Evolutionary conservation across 2,113 vertebrate genomes (phyloP), one percentile per base, ranked within the genome.

Genomic region (Pachypanchax playfairii): DNA sequence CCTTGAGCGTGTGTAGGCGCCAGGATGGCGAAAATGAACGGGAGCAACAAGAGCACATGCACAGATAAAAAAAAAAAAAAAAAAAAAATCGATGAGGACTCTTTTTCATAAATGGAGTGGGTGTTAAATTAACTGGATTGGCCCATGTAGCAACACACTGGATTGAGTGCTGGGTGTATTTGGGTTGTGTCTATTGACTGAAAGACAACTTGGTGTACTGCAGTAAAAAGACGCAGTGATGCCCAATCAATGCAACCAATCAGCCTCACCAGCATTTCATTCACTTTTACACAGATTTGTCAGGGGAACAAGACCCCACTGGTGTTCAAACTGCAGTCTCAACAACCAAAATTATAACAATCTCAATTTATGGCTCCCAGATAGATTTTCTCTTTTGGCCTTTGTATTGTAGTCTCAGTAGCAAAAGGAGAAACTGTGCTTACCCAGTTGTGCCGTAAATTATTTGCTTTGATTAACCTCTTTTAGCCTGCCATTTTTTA

Each of bases 101-200:
- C 82, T 88, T 90, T 91, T 91, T 89, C 89, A 90, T 91, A 88
- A 89, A 90, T 88, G 77, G 83, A 90, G 88, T 83, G 88, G 81
- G 84, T 89, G 91, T 90, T 90, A 90, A 90, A 90, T 91, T 90
- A 90, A 87, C 85, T 79, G 82, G 85, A 90, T 83, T 80, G 84
- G 81, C 60, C 87, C 70, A 77, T 88, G 89, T 87, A 86, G 88
- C 74, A 89, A 87, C 88, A 88, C 82, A 76, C 73, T 65, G 85
- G 88, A 87, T 88, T 90, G 89, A 88, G 87, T 86, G 89, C 65
- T 75, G 82, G 85, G 71, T 83, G 83, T 88, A 85, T 90, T 91
- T 85, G 83, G 86, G 87, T 79, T 79, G 80, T 85, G 80, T 86
- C 83, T 89, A 90, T 91, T 75, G 88, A 90, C 88, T 91, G 82